These are phyloP conservation scores for Beris morrisii DNA, from an alignment of 2,888 invertebrate genomes.

Conservation along the genomic window DNA sequence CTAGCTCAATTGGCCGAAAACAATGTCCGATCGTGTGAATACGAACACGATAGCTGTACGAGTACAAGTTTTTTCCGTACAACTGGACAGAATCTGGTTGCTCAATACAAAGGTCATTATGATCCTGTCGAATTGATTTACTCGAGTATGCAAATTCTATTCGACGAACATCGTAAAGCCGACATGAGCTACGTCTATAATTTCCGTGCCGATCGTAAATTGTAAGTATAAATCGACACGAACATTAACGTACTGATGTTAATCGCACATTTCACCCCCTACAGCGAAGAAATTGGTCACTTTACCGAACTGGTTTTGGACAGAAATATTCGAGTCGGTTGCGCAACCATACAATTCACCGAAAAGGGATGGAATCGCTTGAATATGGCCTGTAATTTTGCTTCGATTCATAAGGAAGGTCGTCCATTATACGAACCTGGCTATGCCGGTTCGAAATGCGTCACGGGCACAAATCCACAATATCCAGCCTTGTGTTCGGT, in stretches of 20 bases:
- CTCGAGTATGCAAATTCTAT: constrained; percentile 27
- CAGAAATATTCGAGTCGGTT: constrained; percentile 23
- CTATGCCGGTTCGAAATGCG: constrained; percentile 6
- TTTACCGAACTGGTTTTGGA: constrained; percentile 29
- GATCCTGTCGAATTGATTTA: constrained; percentile 22
- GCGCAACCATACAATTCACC: constrained; percentile 21
- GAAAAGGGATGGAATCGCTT: constrained; percentile 19
- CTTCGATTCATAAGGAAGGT: constrained; percentile 22
- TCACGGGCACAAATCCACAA: constrained; percentile 23
- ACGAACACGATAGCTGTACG: constrained; percentile 26
- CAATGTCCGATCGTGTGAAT: constrained; percentile 22
- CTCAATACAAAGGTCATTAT: constrained; percentile 24
- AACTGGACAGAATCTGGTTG: constrained; percentile 24
- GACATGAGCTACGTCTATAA: constrained; percentile 19
- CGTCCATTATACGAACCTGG: constrained; percentile 24
- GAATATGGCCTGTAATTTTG: constrained; percentile 29
- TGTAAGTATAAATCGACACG: constrained; percentile 16
- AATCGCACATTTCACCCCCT: background rate
- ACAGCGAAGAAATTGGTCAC: constrained; percentile 28
- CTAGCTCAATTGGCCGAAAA: constrained; percentile 28
- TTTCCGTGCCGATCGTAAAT: constrained; percentile 16
- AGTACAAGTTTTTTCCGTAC: constrained; percentile 8
- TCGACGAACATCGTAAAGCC: constrained; percentile 24
- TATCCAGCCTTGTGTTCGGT: constrained; percentile 28
- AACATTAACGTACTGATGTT: background rate